Percentiles rank a stretch among this genome's conserved stretches.
These are phyloP conservation scores for Acanthosoma haemorrhoidale DNA, from an alignment of 2,888 invertebrate genomes.

Conservation along the genomic window DNA sequence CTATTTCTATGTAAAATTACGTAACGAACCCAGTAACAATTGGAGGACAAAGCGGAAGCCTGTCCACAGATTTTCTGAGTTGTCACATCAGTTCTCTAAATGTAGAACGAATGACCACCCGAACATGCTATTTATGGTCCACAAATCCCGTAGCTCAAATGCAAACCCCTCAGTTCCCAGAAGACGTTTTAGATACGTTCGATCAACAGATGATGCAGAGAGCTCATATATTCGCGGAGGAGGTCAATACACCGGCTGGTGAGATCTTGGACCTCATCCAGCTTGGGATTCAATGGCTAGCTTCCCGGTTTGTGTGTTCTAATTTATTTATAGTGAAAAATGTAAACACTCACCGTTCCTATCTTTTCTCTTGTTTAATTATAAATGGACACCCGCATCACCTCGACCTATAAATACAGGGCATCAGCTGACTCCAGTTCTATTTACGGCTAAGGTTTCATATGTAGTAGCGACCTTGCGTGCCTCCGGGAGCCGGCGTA, in stretches of 20 bases:
- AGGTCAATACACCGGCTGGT: neutral
- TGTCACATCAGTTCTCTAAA: too few species aligned
- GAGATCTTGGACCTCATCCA: neutral
- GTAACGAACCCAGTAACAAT: too few species aligned
- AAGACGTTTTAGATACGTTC: neutral
- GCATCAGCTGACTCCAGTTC: neutral
- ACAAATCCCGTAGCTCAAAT: too few species aligned
- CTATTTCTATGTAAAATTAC: too few species aligned
- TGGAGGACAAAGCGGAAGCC: too few species aligned
- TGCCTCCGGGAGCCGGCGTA: neutral
- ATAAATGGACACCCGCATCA: slow-evolving; percentile 10
- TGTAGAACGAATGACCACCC: too few species aligned
- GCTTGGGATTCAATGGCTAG: neutral
- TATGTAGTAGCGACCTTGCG: slow-evolving; percentile 4
- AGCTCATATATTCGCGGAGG: neutral
- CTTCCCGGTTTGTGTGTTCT: slow-evolving; percentile 9
- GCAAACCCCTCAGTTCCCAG: too few species aligned
- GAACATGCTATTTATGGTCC: too few species aligned
- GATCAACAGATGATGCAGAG: neutral
- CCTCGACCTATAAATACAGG: neutral
- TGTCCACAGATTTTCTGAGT: too few species aligned
- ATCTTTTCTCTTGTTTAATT: neutral
- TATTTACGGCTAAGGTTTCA: slow-evolving; percentile 7
- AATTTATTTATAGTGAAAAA: slow-evolving; percentile 12
- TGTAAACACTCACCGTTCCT: slow-evolving; percentile 6